Base-by-base conservation (phyloP, 2,888 invertebrate genomes). In the Xanthorhoe spadicearia region DNA sequence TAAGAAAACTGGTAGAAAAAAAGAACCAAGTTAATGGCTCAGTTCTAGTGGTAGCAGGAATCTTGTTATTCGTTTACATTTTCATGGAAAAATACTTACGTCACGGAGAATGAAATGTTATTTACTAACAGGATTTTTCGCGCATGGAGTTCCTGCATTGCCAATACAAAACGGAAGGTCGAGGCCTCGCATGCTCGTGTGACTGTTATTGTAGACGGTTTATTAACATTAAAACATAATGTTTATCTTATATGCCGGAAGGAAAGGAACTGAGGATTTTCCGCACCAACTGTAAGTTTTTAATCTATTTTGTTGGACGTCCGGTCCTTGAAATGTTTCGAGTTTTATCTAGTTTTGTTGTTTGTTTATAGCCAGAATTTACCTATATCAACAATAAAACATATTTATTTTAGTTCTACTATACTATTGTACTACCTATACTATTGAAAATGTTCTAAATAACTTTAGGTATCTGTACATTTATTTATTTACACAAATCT, bases 81-180 rank as follows among this genome's bases (percentile, higher is more conserved):
- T 15, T 52, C 23, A 43, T 17, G 6, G 57, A 57, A 51, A 55
- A 55, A 23, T 43, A 50, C 58, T 17, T 58, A 17, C 49, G 49
- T 57, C 50, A 50, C 7, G 9, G 48, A 46, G 28, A 17, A 28
- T 15, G 28, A 17, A 56, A 17, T 28, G 32, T 56, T 51, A 56
- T 56, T 56, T 35, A 50, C 23, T 46, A 65, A 53, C 23, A 53
- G 19, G 38, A 19, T 53, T 66, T 61, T 66, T 38, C 7, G 53
- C 52, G 32, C 48, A 51, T 17, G 48, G 3, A 49, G 52, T 63
- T 60, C 28, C 52, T 19, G 32, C 66, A 67, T 63, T 49, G 63
- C 67, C 59, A 63, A 67, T 63, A 55, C 59, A 7, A 15, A 53
- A 48, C 3, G 17, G 76, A 77, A 81, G 80, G 83, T 66, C 70